A percentile compares a stretch with the other conserved stretches of the same genome.
These are phyloP conservation scores for Gobiocypris rarus DNA, from an alignment of 2,113 vertebrate genomes.

Conservation along the genomic window DNA sequence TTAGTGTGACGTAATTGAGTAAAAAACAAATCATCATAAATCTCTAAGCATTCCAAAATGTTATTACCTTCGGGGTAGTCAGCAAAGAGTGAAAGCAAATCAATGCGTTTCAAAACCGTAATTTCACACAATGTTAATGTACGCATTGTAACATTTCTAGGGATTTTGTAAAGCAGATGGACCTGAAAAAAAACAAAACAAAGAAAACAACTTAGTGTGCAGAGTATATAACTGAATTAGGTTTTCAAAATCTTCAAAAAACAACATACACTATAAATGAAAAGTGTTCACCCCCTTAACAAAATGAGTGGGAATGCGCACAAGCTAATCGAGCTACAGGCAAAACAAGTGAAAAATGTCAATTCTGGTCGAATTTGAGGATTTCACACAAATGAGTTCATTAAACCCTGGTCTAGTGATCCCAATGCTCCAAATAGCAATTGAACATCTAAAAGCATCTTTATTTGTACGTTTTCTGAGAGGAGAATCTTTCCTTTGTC, in stretches of 20 bases:
- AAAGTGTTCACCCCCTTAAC: background rate
- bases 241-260: background rate
- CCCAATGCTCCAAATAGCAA: no score
- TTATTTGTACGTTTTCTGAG: no score
- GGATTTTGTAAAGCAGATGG: conserved; percentile 46
- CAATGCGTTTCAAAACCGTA: conserved; percentile 39
- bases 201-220: background rate
- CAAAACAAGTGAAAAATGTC: no score
- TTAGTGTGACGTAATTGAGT: background rate
- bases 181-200: conserved; percentile 23
- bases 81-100: conserved; percentile 41
- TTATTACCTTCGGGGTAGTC: conserved; percentile 52
- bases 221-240: background rate
- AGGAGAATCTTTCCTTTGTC: no score
- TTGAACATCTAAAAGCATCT: no score
- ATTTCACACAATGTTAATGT: conserved; percentile 49
- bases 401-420: no score
- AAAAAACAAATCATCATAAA: background rate
- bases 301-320: no score
- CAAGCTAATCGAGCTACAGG: no score
- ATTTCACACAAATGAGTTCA: no score
- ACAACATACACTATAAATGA: no score
- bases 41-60: background rate
- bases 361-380: no score
- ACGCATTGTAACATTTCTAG: conserved; percentile 52